These are phyloP conservation scores for Aporrectodea caliginosa DNA, from an alignment of 1,140 invertebrate genomes.

Conservation along the genomic window DNA sequence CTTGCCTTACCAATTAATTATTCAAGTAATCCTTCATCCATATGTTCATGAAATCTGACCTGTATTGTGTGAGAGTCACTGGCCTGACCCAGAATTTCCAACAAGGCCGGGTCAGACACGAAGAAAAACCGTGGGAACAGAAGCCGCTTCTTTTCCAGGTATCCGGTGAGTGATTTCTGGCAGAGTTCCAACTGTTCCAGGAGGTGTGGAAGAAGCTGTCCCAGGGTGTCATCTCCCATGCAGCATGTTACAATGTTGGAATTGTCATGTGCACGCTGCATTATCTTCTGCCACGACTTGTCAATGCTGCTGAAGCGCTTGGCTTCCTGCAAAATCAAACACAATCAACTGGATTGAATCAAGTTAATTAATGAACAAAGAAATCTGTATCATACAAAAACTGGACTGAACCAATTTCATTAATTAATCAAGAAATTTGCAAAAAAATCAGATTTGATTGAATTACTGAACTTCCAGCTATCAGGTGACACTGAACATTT, in stretches of 20 bases:
- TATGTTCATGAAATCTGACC: constrained; percentile 34
- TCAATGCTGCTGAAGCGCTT: constrained; percentile 87
- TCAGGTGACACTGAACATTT: not conserved
- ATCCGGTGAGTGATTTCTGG: constrained; percentile 93
- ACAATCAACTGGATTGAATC: no score
- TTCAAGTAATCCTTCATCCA: no score
- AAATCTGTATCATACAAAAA: not conserved
- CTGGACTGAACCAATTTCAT: not conserved
- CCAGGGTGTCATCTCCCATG: constrained; percentile 88
- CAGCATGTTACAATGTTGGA: constrained; percentile 91
- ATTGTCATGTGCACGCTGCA: constrained; percentile 91
- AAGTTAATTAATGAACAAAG: not conserved
- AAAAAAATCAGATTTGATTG: not conserved
- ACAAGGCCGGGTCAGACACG: constrained; percentile 90
- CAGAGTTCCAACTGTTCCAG: constrained; percentile 95
- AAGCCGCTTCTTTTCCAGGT: constrained; percentile 90
- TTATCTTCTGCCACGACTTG: constrained; percentile 97
- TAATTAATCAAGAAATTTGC: not conserved
- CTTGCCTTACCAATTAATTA: no score
- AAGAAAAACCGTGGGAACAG: constrained; percentile 98
- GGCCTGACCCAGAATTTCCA: constrained; percentile 94
- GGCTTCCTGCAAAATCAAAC: constrained; percentile 51
- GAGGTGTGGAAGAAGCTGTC: constrained; percentile 85
- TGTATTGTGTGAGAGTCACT: constrained; percentile 96
- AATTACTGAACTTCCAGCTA: not conserved